Evolutionary conservation across 2,113 vertebrate genomes (phyloP).

Genomic region (Donacobius atricapilla): DNA sequence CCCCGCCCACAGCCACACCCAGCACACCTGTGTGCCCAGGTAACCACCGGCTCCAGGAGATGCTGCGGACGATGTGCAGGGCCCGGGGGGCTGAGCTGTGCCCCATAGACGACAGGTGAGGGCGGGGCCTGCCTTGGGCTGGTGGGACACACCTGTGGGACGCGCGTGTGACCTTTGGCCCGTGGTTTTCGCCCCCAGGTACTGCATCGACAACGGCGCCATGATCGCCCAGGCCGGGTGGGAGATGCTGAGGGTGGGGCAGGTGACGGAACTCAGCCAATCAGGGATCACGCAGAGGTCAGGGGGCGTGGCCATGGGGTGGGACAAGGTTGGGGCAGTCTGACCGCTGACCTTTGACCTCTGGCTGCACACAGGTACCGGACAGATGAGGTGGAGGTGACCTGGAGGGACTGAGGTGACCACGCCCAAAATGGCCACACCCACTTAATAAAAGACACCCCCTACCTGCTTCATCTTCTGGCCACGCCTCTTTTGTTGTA

Average conservation of each 20-base stretch:
- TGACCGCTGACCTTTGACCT: not conserved
- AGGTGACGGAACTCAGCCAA: not conserved
- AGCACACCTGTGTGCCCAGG: not conserved
- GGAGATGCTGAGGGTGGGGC: not conserved
- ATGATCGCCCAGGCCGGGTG: not conserved
- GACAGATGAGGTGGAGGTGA: not conserved
- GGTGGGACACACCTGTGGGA: fast-evolving
- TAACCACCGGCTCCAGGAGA: not conserved
- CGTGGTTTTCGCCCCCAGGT: fast-evolving
- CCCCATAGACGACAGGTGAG: not conserved
- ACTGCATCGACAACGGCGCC: not conserved
- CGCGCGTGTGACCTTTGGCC: too few species aligned
- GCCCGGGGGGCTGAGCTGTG: not conserved
- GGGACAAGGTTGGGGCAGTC: fast-evolving
- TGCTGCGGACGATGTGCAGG: not conserved
- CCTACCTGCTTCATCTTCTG: fast-evolving
- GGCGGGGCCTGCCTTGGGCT: fast-evolving
- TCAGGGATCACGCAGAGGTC: not conserved
- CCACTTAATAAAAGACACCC: fast-evolving
- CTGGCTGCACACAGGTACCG: fast-evolving
- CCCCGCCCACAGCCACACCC: not conserved
- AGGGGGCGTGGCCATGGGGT: fast-evolving
- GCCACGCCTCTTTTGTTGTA: not conserved
- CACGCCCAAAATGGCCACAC: fast-evolving
- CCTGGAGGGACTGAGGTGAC: not conserved